Conservation (phyloP, 2,797 vertebrate genomes). For the Takifugu ocellatus region DNA sequence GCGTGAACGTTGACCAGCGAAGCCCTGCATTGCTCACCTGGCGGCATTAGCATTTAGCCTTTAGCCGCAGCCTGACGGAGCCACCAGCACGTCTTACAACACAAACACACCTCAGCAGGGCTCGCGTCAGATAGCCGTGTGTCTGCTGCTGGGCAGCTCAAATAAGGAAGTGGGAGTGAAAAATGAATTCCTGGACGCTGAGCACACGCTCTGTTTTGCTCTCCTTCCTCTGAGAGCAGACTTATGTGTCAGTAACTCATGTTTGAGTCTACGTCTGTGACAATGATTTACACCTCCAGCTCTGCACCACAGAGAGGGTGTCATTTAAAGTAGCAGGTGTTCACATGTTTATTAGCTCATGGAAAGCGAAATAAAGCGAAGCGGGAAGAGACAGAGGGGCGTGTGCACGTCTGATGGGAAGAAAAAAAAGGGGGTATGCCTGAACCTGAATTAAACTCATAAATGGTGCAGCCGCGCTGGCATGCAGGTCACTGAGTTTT, state of each 20-base stretch:
- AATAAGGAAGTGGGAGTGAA: slow-evolving; percentile 48
- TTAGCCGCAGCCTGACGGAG: not conserved
- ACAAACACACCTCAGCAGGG: not conserved
- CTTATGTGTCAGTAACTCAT: slow-evolving; percentile 51
- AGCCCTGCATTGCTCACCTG: not conserved
- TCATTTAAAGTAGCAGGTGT: slow-evolving; percentile 75
- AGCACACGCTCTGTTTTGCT: slow-evolving; percentile 57
- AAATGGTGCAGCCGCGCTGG: slow-evolving; percentile 61
- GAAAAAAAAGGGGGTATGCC: slow-evolving; percentile 17
- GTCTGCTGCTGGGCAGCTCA: slow-evolving; percentile 27
- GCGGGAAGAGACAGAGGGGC: slow-evolving; percentile 31
- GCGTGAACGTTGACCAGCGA: not conserved
- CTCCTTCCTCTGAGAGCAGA: slow-evolving; percentile 39
- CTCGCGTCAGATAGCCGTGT: slow-evolving; percentile 13
- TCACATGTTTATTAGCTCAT: slow-evolving; percentile 63
- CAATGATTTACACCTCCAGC: slow-evolving; percentile 64
- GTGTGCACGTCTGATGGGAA: slow-evolving; percentile 29
- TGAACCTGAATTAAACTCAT: slow-evolving; percentile 60
- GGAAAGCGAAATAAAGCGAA: slow-evolving; percentile 59
- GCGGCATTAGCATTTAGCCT: not conserved
- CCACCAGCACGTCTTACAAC: not conserved
- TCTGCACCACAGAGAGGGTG: slow-evolving; percentile 55
- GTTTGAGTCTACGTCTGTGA: slow-evolving; percentile 14
- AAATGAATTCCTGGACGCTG: slow-evolving; percentile 61
- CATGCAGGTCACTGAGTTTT: slow-evolving; percentile 67